Percentiles rank a stretch among this genome's conserved stretches.
Conservation (phyloP, 2,113 vertebrate genomes). For the Nannospalax galili region DNA sequence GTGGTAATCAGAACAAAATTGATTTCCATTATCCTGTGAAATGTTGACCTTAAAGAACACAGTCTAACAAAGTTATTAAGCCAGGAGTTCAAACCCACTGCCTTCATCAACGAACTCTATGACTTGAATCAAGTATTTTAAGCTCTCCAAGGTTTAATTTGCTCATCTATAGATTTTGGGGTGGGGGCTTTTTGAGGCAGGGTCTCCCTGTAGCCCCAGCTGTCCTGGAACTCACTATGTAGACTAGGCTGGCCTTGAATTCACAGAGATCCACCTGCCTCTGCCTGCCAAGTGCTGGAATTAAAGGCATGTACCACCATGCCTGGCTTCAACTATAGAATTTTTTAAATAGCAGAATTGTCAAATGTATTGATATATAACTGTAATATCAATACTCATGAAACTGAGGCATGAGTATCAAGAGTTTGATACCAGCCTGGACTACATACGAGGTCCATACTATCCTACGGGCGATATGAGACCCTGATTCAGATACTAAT, state of each 20-base stretch:
- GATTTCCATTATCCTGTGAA: not conserved
- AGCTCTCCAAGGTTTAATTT: not conserved
- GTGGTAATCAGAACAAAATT: conserved; percentile 58
- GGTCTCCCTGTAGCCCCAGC: too few species aligned
- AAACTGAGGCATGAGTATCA: not conserved
- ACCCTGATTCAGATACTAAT: not conserved
- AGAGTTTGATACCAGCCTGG: not conserved
- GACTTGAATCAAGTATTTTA: not conserved
- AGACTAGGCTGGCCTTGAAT: too few species aligned
- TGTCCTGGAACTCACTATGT: too few species aligned
- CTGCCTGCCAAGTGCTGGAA: too few species aligned
- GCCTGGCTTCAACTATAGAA: too few species aligned
- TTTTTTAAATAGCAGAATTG: not conserved
- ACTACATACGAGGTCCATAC: not conserved
- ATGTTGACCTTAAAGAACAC: conserved; percentile 44
- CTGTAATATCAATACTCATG: not conserved
- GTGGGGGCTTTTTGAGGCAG: too few species aligned
- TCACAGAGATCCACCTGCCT: too few species aligned
- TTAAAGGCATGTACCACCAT: too few species aligned
- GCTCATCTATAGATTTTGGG: conserved; percentile 9
- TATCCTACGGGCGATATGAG: not conserved
- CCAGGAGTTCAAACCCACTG: conserved; percentile 39
- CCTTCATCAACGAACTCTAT: not conserved
- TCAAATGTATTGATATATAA: not conserved
- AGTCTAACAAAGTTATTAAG: conserved; percentile 30